A percentile compares a stretch with the other conserved stretches of the same genome.
Conservation (phyloP, 2,113 vertebrate genomes). For the Suricata suricatta region DNA sequence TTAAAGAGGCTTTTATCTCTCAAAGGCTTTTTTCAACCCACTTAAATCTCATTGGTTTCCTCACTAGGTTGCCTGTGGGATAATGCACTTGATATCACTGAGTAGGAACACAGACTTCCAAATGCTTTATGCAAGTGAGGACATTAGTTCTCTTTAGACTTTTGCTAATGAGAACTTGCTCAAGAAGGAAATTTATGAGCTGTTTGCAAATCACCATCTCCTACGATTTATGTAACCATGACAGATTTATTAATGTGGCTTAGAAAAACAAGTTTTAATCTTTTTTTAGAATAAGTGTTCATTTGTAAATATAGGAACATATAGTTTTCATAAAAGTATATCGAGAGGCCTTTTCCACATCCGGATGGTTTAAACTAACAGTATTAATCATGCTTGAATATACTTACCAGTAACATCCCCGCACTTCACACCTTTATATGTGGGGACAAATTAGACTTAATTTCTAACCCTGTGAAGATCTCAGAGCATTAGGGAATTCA, state of each 20-base stretch:
- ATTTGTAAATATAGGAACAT: not conserved
- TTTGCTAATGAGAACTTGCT: slow-evolving; percentile 34
- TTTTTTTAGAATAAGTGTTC: not conserved
- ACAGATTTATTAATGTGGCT: not conserved
- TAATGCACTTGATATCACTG: not conserved
- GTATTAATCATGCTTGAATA: not conserved
- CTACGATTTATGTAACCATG: not conserved
- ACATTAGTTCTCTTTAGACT: not conserved
- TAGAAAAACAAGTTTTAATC: not conserved
- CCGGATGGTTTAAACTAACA: not conserved
- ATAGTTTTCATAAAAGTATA: not conserved
- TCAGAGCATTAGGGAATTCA: not conserved
- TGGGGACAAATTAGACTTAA: not conserved
- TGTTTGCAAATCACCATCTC: not conserved
- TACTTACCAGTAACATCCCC: not conserved
- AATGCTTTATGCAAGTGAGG: not conserved
- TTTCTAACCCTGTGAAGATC: not conserved
- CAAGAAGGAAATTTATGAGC: slow-evolving; percentile 2
- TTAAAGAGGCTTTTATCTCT: slow-evolving; percentile 20
- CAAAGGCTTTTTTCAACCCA: not conserved
- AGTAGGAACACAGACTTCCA: not conserved
- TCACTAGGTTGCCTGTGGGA: not conserved
- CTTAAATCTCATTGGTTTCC: not conserved
- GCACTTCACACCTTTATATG: not conserved
- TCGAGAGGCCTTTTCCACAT: not conserved